Evolutionary conservation across 2,888 invertebrate genomes (phyloP), one percentile per base, ranked within the genome.

Genomic region (Parnassius orleans): DNA sequence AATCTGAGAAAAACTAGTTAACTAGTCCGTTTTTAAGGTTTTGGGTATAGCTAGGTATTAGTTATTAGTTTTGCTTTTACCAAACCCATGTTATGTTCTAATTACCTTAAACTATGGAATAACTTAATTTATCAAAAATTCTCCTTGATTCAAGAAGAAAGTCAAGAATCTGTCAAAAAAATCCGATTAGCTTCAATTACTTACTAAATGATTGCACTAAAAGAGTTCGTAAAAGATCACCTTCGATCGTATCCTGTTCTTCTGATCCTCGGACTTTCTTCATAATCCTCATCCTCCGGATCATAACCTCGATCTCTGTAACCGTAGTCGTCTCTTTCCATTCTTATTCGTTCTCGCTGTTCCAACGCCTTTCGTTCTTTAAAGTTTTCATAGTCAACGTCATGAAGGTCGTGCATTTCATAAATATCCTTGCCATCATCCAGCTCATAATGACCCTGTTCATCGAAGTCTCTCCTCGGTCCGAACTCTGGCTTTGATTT

Each of bases 351-450:
- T 10, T 79, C 81, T 65, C 86, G 85, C 60, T 86, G 69, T 43
- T 86, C 69, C 42, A 80, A 19, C 68, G 87, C 76, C 66, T 80
- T 90, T 72, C 71, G 87, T 75, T 93, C 93, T 46, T 89, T 88
- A 65, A 92, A 93, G 47, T 90, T 90, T 60, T 90, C 89, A 61
- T 83, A 88, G 53, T 91, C 90, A 0, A 90, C 89, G 9, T 89
- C 89, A 46, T 83, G 80, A 0, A 91, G 75, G 61, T 91, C 90
- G 33, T 88, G 90, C 88, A 90, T 89, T 67, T 89, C 87, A 42
- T 78, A 80, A 63, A 81, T 77, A 48, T 93, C 92, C n/a, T 80
- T 83, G 41, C 83, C 75, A 0, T 86, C 86, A 1, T 89, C 80
- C 47, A 78, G 57, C 61, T 89, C 78, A 66, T 80, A 79, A 62